Evolutionary conservation across 2,113 vertebrate genomes (phyloP).

Genomic region (Rhadina sibilatrix): DNA sequence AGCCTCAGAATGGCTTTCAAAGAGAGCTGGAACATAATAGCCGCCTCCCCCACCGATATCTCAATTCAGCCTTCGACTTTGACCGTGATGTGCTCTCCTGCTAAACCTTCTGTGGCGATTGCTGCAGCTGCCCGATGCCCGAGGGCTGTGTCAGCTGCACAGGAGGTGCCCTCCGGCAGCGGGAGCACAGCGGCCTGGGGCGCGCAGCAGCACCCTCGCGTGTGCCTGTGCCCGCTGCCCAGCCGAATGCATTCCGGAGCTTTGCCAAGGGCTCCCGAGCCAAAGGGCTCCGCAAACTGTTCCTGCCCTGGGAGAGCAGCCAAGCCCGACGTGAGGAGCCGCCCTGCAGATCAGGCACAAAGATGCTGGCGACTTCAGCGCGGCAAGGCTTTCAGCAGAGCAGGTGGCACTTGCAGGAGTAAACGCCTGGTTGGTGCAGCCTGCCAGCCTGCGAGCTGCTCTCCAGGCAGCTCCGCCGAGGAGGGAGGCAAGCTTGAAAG

Average conservation of each 20-base stretch:
- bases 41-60: not conserved
- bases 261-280: not conserved
- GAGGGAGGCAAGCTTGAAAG: not conserved
- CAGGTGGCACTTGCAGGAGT: not conserved
- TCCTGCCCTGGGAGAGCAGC: fast-evolving
- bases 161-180: fast-evolving
- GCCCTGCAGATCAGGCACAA: not conserved
- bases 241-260: fast-evolving
- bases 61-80: not conserved
- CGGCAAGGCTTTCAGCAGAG: not conserved
- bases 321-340: not conserved
- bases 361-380: not conserved
- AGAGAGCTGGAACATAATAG: not conserved
- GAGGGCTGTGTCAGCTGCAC: not conserved
- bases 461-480: fast-evolving
- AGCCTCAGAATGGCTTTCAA: not conserved
- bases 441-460: fast-evolving
- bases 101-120: not conserved
- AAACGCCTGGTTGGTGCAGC: not conserved
- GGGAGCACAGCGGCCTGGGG: fast-evolving
- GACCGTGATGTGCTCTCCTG: fast-evolving
- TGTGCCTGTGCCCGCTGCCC: fast-evolving
- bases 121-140: not conserved
- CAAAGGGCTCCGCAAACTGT: not conserved
- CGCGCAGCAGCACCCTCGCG: not conserved